Conservation (phyloP, 2,888 invertebrate species). For the Drosophila bunnanda region DNA sequence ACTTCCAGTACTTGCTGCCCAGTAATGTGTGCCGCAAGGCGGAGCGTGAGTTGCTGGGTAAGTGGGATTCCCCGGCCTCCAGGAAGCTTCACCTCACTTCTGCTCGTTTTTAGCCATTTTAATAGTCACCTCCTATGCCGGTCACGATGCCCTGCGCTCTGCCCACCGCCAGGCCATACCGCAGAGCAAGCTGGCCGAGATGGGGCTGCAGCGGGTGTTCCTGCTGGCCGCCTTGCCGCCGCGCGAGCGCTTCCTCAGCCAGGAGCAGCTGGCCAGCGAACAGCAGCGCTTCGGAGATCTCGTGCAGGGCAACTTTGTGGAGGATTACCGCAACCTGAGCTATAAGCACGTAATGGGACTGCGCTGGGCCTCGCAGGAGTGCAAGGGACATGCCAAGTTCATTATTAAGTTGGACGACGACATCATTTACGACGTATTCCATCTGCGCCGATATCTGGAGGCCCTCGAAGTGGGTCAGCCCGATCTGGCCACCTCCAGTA, state of each 20-base stretch:
- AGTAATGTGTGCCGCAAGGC: slow-evolving; percentile 74
- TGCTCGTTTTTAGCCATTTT: slow-evolving; percentile 82
- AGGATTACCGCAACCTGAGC: slow-evolving; percentile 92
- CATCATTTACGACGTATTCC: slow-evolving; percentile 89
- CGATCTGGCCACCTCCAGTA: slow-evolving; percentile 74
- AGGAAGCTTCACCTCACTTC: too few relatives aligned
- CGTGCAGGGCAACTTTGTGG: slow-evolving; percentile 90
- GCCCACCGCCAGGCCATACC: slow-evolving; percentile 89
- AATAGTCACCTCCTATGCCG: slow-evolving; percentile 91
- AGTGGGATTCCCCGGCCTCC: slow-evolving; percentile 11
- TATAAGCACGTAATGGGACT: slow-evolving; percentile 93
- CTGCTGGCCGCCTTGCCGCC: slow-evolving; percentile 87
- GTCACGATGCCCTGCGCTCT: slow-evolving; percentile 89
- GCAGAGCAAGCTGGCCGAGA: slow-evolving; percentile 86
- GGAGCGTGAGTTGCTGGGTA: slow-evolving; percentile 81
- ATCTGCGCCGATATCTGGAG: slow-evolving; percentile 85
- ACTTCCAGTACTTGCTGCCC: slow-evolving; percentile 78
- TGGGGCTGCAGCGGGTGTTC: slow-evolving; percentile 89
- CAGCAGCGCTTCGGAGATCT: slow-evolving; percentile 88
- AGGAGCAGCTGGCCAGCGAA: slow-evolving; percentile 87
- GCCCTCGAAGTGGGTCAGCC: slow-evolving; percentile 81
- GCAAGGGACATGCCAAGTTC: slow-evolving; percentile 86
- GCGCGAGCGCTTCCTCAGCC: slow-evolving; percentile 86
- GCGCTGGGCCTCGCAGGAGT: slow-evolving; percentile 89
- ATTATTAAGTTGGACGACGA: slow-evolving; percentile 94